phyloP scores from a whole-genome alignment of 2,797 vertebrate genomes.

The Perodicticus potto region DNA sequence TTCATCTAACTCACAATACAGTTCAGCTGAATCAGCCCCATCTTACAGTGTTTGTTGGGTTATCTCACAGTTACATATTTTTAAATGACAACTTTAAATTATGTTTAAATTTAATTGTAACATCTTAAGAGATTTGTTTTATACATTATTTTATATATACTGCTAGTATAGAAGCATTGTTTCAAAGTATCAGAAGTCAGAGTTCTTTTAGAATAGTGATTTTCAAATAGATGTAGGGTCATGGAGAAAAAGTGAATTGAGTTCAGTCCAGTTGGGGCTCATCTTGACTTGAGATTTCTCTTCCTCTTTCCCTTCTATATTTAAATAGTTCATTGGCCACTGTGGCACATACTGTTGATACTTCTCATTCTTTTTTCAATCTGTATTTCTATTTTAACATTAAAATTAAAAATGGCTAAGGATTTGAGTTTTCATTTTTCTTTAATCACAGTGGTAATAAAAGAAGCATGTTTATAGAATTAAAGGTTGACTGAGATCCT shows the following conservation, averaged over 20 bases:
- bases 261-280: conserved; percentile 43
- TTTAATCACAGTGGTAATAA: not conserved
- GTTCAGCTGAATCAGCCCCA: not conserved
- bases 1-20: not conserved
- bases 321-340: conserved; percentile 34
- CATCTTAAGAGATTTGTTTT: conserved; percentile 63
- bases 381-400: not conserved
- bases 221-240: conserved; percentile 50
- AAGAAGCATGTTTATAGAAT: conserved; percentile 37
- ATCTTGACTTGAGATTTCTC: conserved; percentile 50
- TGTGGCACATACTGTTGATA: not conserved
- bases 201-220: conserved; percentile 61
- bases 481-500: not conserved
- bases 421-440: not conserved
- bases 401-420: conserved; percentile 12
- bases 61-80: conserved; percentile 44
- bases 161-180: conserved; percentile 51
- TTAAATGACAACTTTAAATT: conserved; percentile 65
- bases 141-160: conserved; percentile 57
- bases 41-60: not conserved
- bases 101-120: conserved; percentile 55
- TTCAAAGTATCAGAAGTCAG: conserved; percentile 66
- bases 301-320: not conserved
- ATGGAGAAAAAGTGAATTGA: conserved; percentile 50
- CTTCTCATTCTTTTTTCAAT: not conserved